Percentiles rank a stretch among this genome's conserved stretches.
phyloP scores from a whole-genome alignment of 2,113 vertebrate species.

The Perognathus longimembris region DNA sequence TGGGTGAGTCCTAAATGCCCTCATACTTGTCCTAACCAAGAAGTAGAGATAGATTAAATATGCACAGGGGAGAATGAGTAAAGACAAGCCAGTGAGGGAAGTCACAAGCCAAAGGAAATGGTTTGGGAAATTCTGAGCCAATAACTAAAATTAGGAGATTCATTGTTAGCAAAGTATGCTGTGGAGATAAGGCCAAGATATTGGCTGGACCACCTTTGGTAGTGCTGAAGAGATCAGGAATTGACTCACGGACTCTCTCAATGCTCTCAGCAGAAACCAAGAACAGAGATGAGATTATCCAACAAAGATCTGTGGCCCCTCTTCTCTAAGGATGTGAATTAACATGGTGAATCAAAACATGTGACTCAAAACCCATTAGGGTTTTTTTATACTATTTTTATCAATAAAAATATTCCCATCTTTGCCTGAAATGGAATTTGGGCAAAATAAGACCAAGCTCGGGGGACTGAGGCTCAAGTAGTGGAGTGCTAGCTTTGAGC shows the following conservation, averaged over 20 bases:
- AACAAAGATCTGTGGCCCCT: not conserved
- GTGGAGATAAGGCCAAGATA: not conserved
- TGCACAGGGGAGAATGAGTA: not conserved
- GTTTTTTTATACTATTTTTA: not conserved
- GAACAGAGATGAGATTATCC: not conserved
- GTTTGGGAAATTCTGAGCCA: slow-evolving; percentile 2
- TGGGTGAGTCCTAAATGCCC: not conserved
- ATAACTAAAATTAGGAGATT: slow-evolving; percentile 36
- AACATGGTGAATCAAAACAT: not conserved
- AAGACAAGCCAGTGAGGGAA: not conserved
- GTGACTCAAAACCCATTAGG: too few species aligned
- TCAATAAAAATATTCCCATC: slow-evolving; percentile 11
- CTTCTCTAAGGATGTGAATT: slow-evolving; percentile 19
- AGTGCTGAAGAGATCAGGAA: not conserved
- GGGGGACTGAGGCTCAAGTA: not conserved
- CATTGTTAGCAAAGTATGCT: not conserved
- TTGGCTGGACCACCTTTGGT: not conserved
- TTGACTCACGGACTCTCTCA: not conserved
- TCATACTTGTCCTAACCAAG: not conserved
- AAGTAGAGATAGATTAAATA: slow-evolving; percentile 55
- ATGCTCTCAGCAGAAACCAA: not conserved
- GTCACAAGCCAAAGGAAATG: slow-evolving; percentile 20
- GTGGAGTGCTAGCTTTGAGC: too few species aligned
- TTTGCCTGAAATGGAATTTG: not conserved
- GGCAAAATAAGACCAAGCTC: not conserved